A percentile compares a stretch with the other conserved stretches of the same genome.
Evolutionary conservation across 2,797 vertebrate species (phyloP).

Genomic region (Mionectes olivaceus): DNA sequence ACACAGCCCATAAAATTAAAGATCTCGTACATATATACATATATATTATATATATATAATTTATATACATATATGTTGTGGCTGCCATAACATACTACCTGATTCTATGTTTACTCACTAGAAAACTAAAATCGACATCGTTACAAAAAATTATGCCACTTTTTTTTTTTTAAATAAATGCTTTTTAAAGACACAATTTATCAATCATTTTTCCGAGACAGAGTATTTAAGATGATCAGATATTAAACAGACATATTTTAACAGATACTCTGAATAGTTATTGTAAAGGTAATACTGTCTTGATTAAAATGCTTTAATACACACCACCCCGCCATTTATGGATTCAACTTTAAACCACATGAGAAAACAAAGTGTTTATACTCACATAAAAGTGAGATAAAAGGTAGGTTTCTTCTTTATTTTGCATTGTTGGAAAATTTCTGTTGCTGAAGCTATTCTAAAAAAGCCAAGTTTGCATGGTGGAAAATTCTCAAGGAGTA

Average conservation of each 20-base stretch:
- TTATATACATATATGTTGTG: too few species aligned
- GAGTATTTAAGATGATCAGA: background rate
- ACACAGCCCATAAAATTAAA: background rate
- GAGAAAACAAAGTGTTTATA: background rate
- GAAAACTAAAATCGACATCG: background rate
- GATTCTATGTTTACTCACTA: background rate
- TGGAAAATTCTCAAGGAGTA: background rate
- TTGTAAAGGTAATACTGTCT: background rate
- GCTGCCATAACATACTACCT: background rate
- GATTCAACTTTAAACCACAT: background rate
- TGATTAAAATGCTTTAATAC: background rate
- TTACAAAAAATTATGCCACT: background rate
- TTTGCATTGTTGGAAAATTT: constrained; percentile 24
- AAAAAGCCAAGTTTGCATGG: background rate
- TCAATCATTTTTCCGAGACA: background rate
- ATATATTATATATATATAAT: too few species aligned
- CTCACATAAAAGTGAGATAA: background rate
- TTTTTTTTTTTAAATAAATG: background rate
- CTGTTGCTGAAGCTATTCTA: background rate
- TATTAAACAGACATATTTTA: background rate
- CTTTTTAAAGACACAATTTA: background rate
- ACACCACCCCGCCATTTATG: background rate
- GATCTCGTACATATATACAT: too few species aligned
- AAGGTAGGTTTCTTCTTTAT: background rate
- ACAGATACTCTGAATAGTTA: background rate